Evolutionary conservation across 2,888 invertebrate species (phyloP).

Genomic region (Acrocyrtus sp.): DNA sequence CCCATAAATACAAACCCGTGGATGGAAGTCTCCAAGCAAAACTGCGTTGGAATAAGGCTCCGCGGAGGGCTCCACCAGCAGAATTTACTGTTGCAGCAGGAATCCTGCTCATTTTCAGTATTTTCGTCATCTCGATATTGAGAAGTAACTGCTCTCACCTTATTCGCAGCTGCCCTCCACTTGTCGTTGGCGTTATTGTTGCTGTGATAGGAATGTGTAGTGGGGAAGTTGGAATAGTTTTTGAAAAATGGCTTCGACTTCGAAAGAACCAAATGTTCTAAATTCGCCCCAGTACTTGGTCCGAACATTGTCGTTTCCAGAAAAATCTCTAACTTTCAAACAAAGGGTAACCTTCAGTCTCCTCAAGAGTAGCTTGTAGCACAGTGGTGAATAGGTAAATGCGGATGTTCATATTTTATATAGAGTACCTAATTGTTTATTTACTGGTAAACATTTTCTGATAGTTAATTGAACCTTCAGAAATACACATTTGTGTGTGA

Average conservation of each 20-base stretch:
- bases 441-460: not conserved
- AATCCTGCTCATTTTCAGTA: not conserved
- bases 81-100: not conserved
- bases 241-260: conserved; percentile 13
- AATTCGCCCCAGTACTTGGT: not conserved
- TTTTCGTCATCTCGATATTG: not conserved
- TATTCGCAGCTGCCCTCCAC: conserved; percentile 8
- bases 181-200: not conserved
- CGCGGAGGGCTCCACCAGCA: conserved; percentile 33
- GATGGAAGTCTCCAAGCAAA: conserved; percentile 33
- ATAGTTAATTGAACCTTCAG: no score
- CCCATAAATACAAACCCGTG: conserved; percentile 52
- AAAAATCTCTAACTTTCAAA: no score
- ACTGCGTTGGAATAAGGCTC: conserved; percentile 32
- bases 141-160: not conserved
- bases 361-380: no score
- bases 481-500: no score
- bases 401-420: not conserved
- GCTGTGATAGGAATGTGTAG: not conserved
- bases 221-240: not conserved
- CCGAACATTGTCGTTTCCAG: not conserved
- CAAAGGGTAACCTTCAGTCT: no score
- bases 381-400: no score
- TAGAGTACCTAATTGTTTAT: not conserved
- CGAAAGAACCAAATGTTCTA: conserved; percentile 7